Evolutionary conservation across 2,113 vertebrate species (phyloP).

Genomic region (Nibea coibor): DNA sequence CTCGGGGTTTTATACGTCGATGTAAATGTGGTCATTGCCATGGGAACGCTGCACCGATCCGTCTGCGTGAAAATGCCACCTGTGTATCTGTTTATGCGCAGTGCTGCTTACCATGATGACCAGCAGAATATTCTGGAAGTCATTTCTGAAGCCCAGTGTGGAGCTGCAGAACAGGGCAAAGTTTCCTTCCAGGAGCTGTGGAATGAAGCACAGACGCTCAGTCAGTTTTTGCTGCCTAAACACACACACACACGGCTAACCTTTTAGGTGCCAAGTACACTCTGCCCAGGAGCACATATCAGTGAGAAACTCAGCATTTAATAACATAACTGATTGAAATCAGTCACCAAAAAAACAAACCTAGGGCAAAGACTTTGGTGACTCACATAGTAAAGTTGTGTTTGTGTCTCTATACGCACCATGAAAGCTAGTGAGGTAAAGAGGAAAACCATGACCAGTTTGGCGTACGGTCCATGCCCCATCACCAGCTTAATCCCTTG

Average conservation of each 20-base stretch:
- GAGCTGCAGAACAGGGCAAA: slow-evolving; percentile 96
- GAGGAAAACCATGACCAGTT: slow-evolving; percentile 93
- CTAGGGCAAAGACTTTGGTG: not conserved
- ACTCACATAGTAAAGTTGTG: not conserved
- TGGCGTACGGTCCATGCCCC: slow-evolving; percentile 92
- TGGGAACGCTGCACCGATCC: slow-evolving; percentile 31
- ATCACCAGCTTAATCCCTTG: slow-evolving; percentile 92
- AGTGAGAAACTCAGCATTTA: not conserved
- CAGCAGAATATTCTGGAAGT: slow-evolving; percentile 97
- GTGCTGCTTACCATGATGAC: slow-evolving; percentile 91
- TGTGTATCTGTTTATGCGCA: not conserved
- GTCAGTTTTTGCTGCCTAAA: not conserved
- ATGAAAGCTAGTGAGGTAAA: slow-evolving; percentile 96
- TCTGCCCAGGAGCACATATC: not conserved
- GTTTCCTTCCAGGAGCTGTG: slow-evolving; percentile 96
- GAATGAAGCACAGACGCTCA: slow-evolving; percentile 25
- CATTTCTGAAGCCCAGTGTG: slow-evolving; percentile 91
- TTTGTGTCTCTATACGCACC: slow-evolving; percentile 81
- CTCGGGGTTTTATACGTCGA: slow-evolving; percentile 8
- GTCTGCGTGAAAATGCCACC: slow-evolving; percentile 21
- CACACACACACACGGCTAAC: slow-evolving; percentile 6
- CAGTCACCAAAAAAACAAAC: not conserved
- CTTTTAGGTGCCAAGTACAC: not conserved
- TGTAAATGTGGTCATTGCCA: slow-evolving; percentile 4
- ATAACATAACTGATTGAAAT: not conserved